Base-by-base conservation (phyloP, 2,797 vertebrate species). In the Bradypodion pumilum region DNA sequence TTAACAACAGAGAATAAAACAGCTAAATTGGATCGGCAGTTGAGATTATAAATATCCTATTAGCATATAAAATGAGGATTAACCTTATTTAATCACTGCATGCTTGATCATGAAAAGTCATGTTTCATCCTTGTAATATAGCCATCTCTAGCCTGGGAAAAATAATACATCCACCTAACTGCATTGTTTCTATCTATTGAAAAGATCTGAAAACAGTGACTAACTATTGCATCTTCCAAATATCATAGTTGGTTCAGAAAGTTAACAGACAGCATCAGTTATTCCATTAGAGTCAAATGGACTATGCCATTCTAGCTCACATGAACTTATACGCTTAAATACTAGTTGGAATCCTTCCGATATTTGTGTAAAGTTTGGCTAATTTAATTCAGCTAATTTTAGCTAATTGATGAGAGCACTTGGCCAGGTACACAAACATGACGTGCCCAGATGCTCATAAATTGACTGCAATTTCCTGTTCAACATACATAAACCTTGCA, bases 21-120 rank as follows among this genome's bases (percentile, higher is more conserved):
- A 90, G 68, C 95, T 95, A 95, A 95, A 96, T 95, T 94, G 94
- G 95, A 94, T 95, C 95, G 93, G 93, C 92, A 93, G 92, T 95
- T 91, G 95, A 96, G 93, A 96, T 95, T 96, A 95, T 95, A 95
- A 95, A 96, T 96, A 95, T 94, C 94, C 91, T 94, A 96, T 96
- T 96, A 96, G 92, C 95, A 96, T 96, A 95, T 91, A 95, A 94
- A 95, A 96, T 94, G 94, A 95, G 92, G 93, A 95, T 96, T 95
- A 94, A 94, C 94, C 94, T 95, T 96, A 94, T 92, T 96, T 96
- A 96, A 95, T 96, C 93, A 95, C 92, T 83, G 86, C 90, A 94
- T 92, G 87, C 92, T 91, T 92, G 92, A 94, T 94, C 92, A 95
- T 94, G 94, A 95, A 88, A 95, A 95, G 93, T 94, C 92, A 91